Evolutionary conservation across 2,797 vertebrate species (phyloP), one percentile per base, ranked within the genome.

Genomic region (Tangara arthus): DNA sequence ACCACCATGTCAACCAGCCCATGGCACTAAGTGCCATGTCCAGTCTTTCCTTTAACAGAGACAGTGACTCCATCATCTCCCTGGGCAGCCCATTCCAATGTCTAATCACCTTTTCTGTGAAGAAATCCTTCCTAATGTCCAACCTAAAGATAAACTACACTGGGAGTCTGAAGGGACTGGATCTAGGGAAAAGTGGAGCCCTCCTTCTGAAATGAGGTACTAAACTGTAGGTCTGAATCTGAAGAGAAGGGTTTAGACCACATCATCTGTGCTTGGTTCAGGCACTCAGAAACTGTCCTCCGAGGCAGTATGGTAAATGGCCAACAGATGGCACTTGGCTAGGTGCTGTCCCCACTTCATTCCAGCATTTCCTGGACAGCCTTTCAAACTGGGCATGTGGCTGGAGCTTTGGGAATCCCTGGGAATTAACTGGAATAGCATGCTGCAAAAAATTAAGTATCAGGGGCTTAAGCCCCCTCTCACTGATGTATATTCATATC

Each of bases 321-420:
- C 77, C 94, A 92, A 90, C 18, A 93, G 90, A 82, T 87, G 90
- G 66, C 90, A 93, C 61, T 47, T 84, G 66, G n/a, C 42, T 72
- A 42, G 90, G 23, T 55, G 26, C 5, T 78, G 61, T 53, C 17
- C 19, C 24, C 4, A 1, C 35, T 28, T 47, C 50, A 17, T 79
- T 78, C 30, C 55, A 75, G 46, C n/a, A 20, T 55, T 84, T 92
- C 47, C 55, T 24, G 66, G 52, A 44, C 41, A 85, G 34, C 9
- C 32, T 83, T 93, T 79, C 63, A 59, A 61, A 87, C 12, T 17
- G 34, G 41, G 20, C 8, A 18, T 28, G 35, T 27, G 49, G 7
- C 30, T 78, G 46, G 21, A 88, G 42, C 5, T 59, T 79, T 50
- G 14, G 39, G 39, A n/a, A 77, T 46, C 14, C 28, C n/a, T 61